Percentiles rank a stretch among this genome's conserved stretches.
phyloP scores from a whole-genome alignment of 2,113 vertebrate genomes.

The Potamarius usumacintae region DNA sequence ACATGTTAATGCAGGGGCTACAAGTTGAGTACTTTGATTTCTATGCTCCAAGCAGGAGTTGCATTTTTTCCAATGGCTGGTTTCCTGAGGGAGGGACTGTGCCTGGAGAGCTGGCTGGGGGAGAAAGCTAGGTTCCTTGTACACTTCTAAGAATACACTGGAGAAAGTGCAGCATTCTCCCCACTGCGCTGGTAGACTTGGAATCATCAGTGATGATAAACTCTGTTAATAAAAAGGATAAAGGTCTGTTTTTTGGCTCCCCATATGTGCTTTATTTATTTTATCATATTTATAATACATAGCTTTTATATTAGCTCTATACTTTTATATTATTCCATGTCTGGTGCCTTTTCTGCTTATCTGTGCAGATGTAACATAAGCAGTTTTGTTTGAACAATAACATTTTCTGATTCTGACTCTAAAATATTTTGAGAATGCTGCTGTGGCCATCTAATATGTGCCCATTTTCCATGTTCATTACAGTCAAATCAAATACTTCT shows the following conservation, averaged over 20 bases:
- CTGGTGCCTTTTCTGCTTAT: too few relatives aligned
- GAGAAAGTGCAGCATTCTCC: slow-evolving; percentile 23
- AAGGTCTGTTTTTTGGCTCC: not conserved
- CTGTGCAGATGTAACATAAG: too few relatives aligned
- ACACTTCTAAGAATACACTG: slow-evolving; percentile 24
- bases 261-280: too few relatives aligned
- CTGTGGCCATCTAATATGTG: not conserved
- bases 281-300: too few relatives aligned
- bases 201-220: not conserved
- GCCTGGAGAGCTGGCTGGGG: slow-evolving; percentile 47
- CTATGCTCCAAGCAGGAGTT: slow-evolving; percentile 48
- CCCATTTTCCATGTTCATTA: not conserved
- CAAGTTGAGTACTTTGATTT: slow-evolving; percentile 60
- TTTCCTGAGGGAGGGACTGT: slow-evolving; percentile 60
- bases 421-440: not conserved
- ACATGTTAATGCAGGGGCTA: slow-evolving; percentile 70
- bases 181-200: not conserved
- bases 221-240: not conserved
- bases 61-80: slow-evolving; percentile 57
- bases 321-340: too few relatives aligned
- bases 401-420: too few relatives aligned
- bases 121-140: slow-evolving; percentile 28
- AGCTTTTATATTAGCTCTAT: too few relatives aligned
- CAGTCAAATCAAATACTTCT: not conserved
- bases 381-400: too few relatives aligned